Evolutionary conservation across 2,888 invertebrate species (phyloP).

Genomic region (Andrena camellia): DNA sequence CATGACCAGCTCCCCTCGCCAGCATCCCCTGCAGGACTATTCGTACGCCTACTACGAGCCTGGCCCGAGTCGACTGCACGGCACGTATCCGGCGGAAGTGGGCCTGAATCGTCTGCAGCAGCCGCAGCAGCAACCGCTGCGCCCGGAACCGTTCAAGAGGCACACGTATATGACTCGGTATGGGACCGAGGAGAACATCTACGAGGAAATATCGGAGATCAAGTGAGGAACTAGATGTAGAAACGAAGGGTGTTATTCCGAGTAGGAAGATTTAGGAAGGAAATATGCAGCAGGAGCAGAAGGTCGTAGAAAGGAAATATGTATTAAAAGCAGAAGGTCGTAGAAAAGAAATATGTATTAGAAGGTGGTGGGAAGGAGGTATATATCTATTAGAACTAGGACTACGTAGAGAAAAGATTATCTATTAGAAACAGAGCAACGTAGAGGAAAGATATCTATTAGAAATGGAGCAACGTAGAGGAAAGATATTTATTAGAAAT

Average conservation of each 20-base stretch:
- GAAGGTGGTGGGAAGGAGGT: neutral
- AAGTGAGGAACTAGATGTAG: constrained; percentile 71
- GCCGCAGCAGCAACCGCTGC: constrained; percentile 70
- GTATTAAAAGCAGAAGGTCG: no score
- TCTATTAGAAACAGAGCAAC: no score
- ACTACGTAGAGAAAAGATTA: no score
- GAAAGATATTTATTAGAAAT: no score
- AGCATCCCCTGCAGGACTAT: constrained; percentile 87
- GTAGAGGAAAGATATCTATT: no score
- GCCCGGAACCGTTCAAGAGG: constrained; percentile 83
- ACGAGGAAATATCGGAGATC: constrained; percentile 92
- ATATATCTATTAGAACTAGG: no score
- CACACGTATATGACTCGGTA: constrained; percentile 92
- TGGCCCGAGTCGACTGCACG: constrained; percentile 88
- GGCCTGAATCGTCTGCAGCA: constrained; percentile 83
- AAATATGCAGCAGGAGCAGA: neutral
- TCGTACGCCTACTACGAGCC: constrained; percentile 94
- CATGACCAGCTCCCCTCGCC: constrained; percentile 61
- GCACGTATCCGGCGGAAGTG: constrained; percentile 88
- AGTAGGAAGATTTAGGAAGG: no score
- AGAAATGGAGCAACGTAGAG: no score
- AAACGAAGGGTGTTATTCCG: neutral
- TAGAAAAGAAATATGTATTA: no score
- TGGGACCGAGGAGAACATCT: constrained; percentile 94
- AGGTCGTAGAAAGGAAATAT: neutral